phyloP scores from a whole-genome alignment of 2,113 vertebrate species.

The Laticauda colubrina region DNA sequence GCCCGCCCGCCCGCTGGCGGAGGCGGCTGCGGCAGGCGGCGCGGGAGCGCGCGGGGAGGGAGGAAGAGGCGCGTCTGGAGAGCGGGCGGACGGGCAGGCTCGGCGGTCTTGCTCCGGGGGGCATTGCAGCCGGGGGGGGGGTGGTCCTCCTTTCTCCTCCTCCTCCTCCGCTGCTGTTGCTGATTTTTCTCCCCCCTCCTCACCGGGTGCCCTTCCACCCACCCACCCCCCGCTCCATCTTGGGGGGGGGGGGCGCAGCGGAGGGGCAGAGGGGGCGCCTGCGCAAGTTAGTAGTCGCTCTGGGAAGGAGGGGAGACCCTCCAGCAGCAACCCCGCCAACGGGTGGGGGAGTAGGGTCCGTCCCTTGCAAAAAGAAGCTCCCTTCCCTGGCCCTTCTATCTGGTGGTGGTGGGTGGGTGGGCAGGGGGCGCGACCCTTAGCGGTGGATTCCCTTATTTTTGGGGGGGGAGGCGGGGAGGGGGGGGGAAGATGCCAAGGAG shows the following conservation, averaged over 20 bases:
- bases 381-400: too few species aligned
- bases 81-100: not conserved
- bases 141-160: not conserved
- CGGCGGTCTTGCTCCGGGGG: not conserved
- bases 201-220: not conserved
- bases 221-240: not conserved
- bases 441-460: not conserved
- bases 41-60: not conserved
- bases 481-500: not conserved
- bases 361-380: not conserved
- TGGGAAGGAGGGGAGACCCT: slow-evolving; percentile 21
- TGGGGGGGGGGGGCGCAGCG: slow-evolving; percentile 26
- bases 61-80: not conserved
- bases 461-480: too few species aligned
- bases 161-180: not conserved
- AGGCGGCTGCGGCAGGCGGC: not conserved
- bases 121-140: not conserved
- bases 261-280: slow-evolving; percentile 5
- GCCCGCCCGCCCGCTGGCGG: not conserved
- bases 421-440: not conserved
- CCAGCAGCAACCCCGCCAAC: not conserved
- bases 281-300: slow-evolving; percentile 44
- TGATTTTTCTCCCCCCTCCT: not conserved
- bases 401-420: not conserved
- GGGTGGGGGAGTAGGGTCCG: not conserved